A percentile compares a stretch with the other conserved stretches of the same genome.
Evolutionary conservation across 2,888 invertebrate species (phyloP).

Genomic region (Leptinotarsa haldemani): DNA sequence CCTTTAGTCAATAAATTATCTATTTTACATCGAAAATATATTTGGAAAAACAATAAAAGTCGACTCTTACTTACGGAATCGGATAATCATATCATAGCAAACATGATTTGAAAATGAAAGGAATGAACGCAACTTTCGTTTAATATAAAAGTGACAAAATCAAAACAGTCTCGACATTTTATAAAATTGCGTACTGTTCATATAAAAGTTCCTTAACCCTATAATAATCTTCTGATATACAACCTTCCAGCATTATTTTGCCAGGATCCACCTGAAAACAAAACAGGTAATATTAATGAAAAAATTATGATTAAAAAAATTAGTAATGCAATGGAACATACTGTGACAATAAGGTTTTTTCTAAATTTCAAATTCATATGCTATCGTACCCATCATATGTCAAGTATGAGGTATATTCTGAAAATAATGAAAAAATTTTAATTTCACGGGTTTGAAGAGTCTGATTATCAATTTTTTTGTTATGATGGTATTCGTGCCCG

Average conservation of each 20-base stretch:
- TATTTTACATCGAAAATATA: not conserved
- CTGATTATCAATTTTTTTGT: too few relatives aligned
- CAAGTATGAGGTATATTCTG: too few relatives aligned
- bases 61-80: not conserved
- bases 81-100: not conserved
- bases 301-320: not conserved
- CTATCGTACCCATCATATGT: too few relatives aligned
- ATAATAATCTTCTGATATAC: slow-evolving; percentile 94
- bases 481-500: too few relatives aligned
- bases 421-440: too few relatives aligned
- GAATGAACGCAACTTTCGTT: not conserved
- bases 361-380: too few relatives aligned
- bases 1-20: slow-evolving; percentile 5
- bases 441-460: too few relatives aligned
- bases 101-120: not conserved
- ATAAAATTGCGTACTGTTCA: slow-evolving; percentile 96
- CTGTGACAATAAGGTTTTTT: too few relatives aligned
- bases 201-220: slow-evolving; percentile 92
- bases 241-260: slow-evolving; percentile 92
- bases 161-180: slow-evolving; percentile 48
- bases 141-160: slow-evolving; percentile 20
- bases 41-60: too few relatives aligned
- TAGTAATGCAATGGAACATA: too few relatives aligned
- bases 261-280: slow-evolving; percentile 88
- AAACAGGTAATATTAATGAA: slow-evolving; percentile 1